phyloP scores from a whole-genome alignment of 2,888 invertebrate genomes.

The Diloba caeruleocephala region DNA sequence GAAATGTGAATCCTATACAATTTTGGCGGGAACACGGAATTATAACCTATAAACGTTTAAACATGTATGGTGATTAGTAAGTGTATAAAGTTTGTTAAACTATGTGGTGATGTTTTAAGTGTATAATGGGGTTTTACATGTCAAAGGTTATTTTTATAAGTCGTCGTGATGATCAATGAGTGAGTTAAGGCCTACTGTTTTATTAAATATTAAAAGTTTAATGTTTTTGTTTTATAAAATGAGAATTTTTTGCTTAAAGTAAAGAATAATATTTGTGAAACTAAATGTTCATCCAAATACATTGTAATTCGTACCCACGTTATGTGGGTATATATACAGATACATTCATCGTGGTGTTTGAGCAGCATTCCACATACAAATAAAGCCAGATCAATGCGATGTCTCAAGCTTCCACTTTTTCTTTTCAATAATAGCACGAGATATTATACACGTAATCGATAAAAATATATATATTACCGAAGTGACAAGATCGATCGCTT shows the following conservation, averaged over 20 bases:
- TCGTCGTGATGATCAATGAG: conserved; percentile 82
- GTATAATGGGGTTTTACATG: conserved; percentile 73
- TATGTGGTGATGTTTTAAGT: conserved; percentile 55
- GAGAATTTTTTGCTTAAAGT: conserved; percentile 3
- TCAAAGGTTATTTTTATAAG: conserved; percentile 66
- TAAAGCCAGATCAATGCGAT: conserved; percentile 3
- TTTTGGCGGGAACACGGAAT: conserved; percentile 79
- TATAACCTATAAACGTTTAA: conserved; percentile 29
- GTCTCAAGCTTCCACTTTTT: conserved; percentile 18
- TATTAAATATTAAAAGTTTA: not conserved
- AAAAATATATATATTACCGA: conserved; percentile 13
- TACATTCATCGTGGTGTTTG: not conserved
- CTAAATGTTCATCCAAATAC: conserved; percentile 1
- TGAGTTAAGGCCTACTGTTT: conserved; percentile 61
- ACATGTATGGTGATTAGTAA: conserved; percentile 46
- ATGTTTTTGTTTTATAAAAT: conserved; percentile 4
- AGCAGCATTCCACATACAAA: conserved; percentile 10
- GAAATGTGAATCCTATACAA: conserved; percentile 65
- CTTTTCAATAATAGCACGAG: conserved; percentile 1
- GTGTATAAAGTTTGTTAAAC: conserved; percentile 20
- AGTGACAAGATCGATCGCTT: conserved; percentile 18
- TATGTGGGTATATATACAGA: no score
- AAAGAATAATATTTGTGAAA: conserved; percentile 1
- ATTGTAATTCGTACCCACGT: conserved; percentile 3
- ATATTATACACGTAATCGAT: conserved; percentile 3